These are phyloP conservation scores for Athalia cordata DNA, from an alignment of 2,888 invertebrate species.

Conservation along the genomic window DNA sequence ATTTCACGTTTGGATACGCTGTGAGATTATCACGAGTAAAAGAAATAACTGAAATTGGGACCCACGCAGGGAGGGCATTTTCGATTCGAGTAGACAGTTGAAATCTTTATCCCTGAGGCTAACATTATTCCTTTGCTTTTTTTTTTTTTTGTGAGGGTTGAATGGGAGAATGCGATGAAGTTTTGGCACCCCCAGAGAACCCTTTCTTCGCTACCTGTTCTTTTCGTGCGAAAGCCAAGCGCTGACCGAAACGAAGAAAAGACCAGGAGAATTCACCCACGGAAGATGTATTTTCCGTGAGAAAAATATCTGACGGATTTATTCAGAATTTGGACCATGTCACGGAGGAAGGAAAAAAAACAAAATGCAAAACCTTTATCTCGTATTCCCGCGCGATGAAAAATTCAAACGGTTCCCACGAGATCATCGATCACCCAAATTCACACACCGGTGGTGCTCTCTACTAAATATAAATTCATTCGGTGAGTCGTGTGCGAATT, in stretches of 20 bases:
- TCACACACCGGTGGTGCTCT: neutral
- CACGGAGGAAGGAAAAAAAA: neutral
- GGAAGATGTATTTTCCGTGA: constrained; percentile 18
- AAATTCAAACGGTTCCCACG: constrained; percentile 5
- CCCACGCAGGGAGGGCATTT: constrained; percentile 10
- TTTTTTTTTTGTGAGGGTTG: constrained; percentile 29
- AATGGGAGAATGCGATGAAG: neutral
- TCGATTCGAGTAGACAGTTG: neutral
- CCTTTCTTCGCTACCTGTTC: neutral
- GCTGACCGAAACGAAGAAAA: constrained; percentile 7
- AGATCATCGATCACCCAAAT: constrained; percentile 22
- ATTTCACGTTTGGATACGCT: neutral
- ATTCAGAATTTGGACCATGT: neutral
- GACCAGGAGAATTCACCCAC: neutral
- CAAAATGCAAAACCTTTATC: neutral
- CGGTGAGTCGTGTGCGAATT: too few relatives aligned
- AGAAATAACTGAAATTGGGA: neutral
- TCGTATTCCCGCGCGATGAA: neutral
- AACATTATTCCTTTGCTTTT: neutral
- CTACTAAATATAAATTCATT: too few relatives aligned
- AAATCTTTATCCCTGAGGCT: constrained; percentile 26
- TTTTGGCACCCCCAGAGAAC: neutral
- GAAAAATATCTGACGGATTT: constrained; percentile 11
- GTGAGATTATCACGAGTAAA: neutral
- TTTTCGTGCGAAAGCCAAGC: neutral